Evolutionary conservation across 2,797 vertebrate species (phyloP), one percentile per base, ranked within the genome.

Genomic region (Anas capensis): DNA sequence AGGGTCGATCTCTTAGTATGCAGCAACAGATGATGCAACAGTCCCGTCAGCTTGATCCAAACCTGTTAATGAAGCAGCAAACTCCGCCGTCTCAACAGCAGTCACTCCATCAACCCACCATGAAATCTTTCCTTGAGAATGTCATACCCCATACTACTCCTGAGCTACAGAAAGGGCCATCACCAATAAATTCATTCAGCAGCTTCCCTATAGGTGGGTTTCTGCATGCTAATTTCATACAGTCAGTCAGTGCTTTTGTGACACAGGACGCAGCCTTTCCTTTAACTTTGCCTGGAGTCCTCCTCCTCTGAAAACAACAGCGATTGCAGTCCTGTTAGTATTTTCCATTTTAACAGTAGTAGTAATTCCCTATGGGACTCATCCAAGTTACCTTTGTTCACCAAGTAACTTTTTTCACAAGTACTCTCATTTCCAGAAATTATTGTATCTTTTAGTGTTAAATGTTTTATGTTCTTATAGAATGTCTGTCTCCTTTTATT

Each of bases 151-250:
- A 99, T 82, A 88, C 98, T 95, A 97, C 98, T 96, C 97, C 98
- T 31, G 99, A 99, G 94, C 98, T 99, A 97, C 99, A 99, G 93
- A 99, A 99, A 98, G 99, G 99, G 97, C 97, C 98, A 8, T 98
- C 98, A 40, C 88, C 98, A 95, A 98, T 99, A 79, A 99, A 97
- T 78, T 98, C 99, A 69, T 99, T 99, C 98, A 98, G 98, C 98
- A 99, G 98, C 98, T 99, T 99, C 98, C 98, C 99, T 97, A 98
- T 99, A 99, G 99, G 99, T 99, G 97, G 21, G 98, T 98, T 29
- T 89, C n/a, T 71, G n/a, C 49, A 1, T 48, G 61, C 66, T 75
- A 6, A 53, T 73, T 58, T 77, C 77, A 4, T 24, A 8, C 66
- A 38, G 44, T 56, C 54, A 11, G 0, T 36, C n/a, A 14, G 27